Evolutionary conservation across 1,140 invertebrate species (phyloP), one percentile per base, ranked within the genome.

Genomic region (Drosophila bocqueti): DNA sequence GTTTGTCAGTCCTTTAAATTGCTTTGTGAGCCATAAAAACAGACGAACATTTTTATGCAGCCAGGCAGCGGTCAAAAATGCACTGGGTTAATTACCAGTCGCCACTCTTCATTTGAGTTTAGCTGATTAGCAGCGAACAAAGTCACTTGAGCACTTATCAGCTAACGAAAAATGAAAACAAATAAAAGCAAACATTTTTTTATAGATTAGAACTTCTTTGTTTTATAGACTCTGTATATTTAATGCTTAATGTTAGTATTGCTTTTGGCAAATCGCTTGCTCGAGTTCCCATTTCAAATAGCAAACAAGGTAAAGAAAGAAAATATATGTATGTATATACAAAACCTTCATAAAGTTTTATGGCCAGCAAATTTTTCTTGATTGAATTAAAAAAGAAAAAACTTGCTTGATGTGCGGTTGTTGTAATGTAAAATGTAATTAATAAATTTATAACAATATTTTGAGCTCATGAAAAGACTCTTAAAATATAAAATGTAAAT

Each of bases 1-100:
- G 82, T 73, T 47, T 71, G 61, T 71, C 57, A 63, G 57, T 73
- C 76, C 47, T 77, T 87, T 83, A 76, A 87, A 87, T 87, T 83
- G 77, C 50, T 73, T 38, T 73, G 71, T 61, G 43, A 55, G 61
- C 47, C 62, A 60, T 64, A 65, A 59, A 73, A 45, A 45, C 24
- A 11, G 49, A 58, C 2, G 11, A 26, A 9, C 13, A 57, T 65
- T 65, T 74, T 31, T 63, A 29, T 66, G 57, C 49, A 38, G 34
- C 46, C 61, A 29, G 43, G 34, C 61, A 69, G 64, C 79, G 83
- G 83, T 86, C 83, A 86, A 79, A 79, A 86, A 86, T 86, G 79
- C 76, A 86, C 83, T 86, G 83, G 83, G 83, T 87, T 86, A 86
- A 87, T 86, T 86, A 86, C 76, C 65, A 78, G 83, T 82, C 83